Base-by-base conservation (phyloP, 2,888 invertebrate species). In the Elegia similella region DNA sequence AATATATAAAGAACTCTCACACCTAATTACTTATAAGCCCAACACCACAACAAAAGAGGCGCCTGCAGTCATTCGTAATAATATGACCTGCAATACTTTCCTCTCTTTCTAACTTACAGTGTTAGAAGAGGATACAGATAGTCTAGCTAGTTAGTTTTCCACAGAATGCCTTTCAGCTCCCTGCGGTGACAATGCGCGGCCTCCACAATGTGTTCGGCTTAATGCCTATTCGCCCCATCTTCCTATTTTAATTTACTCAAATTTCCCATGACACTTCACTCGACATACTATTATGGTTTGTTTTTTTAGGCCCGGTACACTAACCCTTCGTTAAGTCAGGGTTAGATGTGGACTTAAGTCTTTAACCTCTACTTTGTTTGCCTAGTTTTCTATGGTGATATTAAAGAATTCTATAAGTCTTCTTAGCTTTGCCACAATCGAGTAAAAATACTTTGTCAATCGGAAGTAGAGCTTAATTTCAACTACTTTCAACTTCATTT, bases 231-330 rank as follows among this genome's bases (percentile, higher is more conserved):
- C 88, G 88, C 81, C 73, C 78, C 86, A 88, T 89, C 88, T 88
- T 91, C 88, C 90, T 89, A 89, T 91, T 92, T 92, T 88, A 92
- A 92, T 92, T 91, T 92, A 90, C 85, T 91, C 87, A 87, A 92
- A 92, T 92, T 92, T 92, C 92, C 92, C 92, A 83, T 88, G 92
- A 92, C 92, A 92, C 90, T 84, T 89, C 84, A 81, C 82, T 81
- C 86, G 75, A 83, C 86, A 86, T 83, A 80, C 75, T 64, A 76
- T 80, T 78, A 70, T 78, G 74, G 67, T 72, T 70, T 65, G 58
- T 70, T 75, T 75, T n/a, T 78, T 76, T 62, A 62, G 58, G 75
- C 55, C 67, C 43, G 61, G 62, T 70, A 66, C 2, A 2, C 57
- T 59, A 52, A 62, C 42, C 34, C 13, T 12, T 0, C 34, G 60